Percentiles rank a stretch among this genome's conserved stretches.
phyloP scores from a whole-genome alignment of 2,113 vertebrate genomes.

The Platycercus adscitus region DNA sequence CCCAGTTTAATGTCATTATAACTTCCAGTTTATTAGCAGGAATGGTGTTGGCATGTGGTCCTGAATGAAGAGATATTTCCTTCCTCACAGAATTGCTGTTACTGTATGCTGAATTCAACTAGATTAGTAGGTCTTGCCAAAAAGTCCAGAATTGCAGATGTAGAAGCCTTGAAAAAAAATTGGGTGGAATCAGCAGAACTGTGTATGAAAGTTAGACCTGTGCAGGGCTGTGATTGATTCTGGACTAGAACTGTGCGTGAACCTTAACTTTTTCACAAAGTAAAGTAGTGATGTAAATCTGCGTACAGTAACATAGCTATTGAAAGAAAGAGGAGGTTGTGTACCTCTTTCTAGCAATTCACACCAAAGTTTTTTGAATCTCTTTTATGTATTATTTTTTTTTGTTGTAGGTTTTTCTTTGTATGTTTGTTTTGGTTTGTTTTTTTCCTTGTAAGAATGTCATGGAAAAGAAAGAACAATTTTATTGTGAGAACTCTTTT shows the following conservation, averaged over 20 bases:
- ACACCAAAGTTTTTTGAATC: neutral
- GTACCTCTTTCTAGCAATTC: neutral
- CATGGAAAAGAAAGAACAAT: neutral
- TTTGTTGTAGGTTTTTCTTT: neutral
- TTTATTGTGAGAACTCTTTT: neutral
- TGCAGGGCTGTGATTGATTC: neutral
- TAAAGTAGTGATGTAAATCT: neutral
- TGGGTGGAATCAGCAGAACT: neutral
- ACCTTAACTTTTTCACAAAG: neutral
- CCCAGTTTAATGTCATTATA: neutral
- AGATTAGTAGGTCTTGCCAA: neutral
- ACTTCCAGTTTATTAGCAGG: neutral
- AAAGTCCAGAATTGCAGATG: neutral
- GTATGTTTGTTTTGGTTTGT: no score
- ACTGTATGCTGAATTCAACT: neutral
- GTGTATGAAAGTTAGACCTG: neutral
- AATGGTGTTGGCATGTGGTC: neutral
- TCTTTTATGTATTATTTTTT: neutral
- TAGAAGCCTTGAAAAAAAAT: slow-evolving; percentile 5
- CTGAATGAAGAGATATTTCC: neutral
- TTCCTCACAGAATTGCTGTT: neutral
- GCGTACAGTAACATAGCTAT: neutral
- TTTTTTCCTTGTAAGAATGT: neutral
- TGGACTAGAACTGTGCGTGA: neutral
- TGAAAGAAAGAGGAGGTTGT: neutral